These are phyloP conservation scores for Notodonta dromedarius DNA, from an alignment of 2,888 invertebrate species.

Conservation along the genomic window DNA sequence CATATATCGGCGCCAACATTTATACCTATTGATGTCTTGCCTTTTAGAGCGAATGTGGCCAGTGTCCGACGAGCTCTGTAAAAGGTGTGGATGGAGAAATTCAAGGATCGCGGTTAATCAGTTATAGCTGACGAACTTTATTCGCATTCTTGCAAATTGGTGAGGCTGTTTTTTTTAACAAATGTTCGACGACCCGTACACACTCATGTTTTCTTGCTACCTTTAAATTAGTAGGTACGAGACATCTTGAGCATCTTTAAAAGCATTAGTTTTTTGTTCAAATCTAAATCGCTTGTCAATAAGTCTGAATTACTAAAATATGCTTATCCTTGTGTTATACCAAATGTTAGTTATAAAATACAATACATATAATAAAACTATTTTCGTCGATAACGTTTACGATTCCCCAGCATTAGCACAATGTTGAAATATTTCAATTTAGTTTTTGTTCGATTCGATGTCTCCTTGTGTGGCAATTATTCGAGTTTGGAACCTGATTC, in stretches of 20 bases:
- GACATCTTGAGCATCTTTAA: not conserved
- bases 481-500: slow-evolving; percentile 20
- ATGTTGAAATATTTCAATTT: slow-evolving; percentile 15
- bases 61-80: slow-evolving; percentile 23
- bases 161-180: slow-evolving; percentile 26
- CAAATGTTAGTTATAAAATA: not conserved
- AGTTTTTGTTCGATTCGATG: slow-evolving; percentile 19
- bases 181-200: slow-evolving; percentile 22
- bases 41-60: slow-evolving; percentile 30
- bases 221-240: not conserved
- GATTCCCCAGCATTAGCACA: slow-evolving; percentile 7
- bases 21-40: slow-evolving; percentile 33
- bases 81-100: slow-evolving; percentile 9
- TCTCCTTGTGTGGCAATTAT: slow-evolving; percentile 29
- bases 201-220: not conserved
- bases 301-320: not conserved
- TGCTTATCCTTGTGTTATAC: not conserved
- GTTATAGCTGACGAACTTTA: slow-evolving; percentile 20
- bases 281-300: not conserved
- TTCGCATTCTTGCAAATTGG: slow-evolving; percentile 38
- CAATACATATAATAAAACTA: slow-evolving; percentile 12
- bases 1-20: slow-evolving; percentile 45
- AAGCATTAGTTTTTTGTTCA: not conserved
- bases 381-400: slow-evolving; percentile 16
- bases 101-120: slow-evolving; percentile 26